Evolutionary conservation across 1,140 invertebrate species (phyloP), one percentile per base, ranked within the genome.

Genomic region (Pseudomyrmex concolor): DNA sequence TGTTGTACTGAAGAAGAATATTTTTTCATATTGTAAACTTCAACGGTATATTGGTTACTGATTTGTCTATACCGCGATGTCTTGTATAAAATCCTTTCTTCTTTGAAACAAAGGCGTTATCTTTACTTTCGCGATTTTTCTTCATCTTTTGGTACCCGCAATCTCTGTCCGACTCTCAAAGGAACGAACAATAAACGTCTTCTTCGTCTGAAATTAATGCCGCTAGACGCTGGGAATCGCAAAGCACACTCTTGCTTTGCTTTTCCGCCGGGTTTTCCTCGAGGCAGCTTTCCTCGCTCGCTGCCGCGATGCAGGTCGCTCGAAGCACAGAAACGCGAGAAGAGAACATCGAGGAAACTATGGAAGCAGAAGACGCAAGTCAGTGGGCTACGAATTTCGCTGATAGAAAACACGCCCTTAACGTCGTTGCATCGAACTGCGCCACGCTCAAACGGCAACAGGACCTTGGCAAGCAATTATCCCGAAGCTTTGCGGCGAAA

Each of bases 361-460:
- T 43, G 57, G 25, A 70, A 48, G 76, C 76, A 45, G 55, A 71
- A 71, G 51, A 80, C 54, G 66, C 64, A 19, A 50, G 66, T 48
- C 66, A 77, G 73, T 67, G 62, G 66, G 76, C 66, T 60, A 80
- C 76, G 66, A 80, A 80, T 80, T 80, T 80, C 54, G 54, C 22
- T 43, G 66, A 80, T 80, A 82, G 71, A 74, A 66, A 82, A 82
- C 71, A 48, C 50, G 60, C 78, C 48, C 45, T 73, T 74, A 74
- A 62, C 78, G 70, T 82, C 78, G 78, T 73, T 73, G 19, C 45
- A 82, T 63, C 48, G 68, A 82, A 74, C 70, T 51, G 50, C 60
- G 55, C 68, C 78, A 63, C 48, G 57, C 50, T 82, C 70, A 25
- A 74, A 82, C 57, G 48, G 78, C 59, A 51, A 13, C 78, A 25